These are phyloP conservation scores for Dioctria rufipes DNA, from an alignment of 2,888 invertebrate species.

Conservation along the genomic window DNA sequence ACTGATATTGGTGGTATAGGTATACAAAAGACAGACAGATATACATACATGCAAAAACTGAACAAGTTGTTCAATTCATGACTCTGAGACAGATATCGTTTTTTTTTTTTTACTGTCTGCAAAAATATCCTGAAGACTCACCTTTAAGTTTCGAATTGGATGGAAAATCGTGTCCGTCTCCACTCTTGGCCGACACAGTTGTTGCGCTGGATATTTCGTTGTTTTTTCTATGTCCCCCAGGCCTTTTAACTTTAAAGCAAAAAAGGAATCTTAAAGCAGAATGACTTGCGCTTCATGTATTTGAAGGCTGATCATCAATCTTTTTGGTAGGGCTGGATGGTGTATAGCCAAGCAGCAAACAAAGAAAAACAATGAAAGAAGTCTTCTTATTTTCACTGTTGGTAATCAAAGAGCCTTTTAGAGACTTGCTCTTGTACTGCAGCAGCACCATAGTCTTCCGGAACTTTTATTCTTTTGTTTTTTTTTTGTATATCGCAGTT, in stretches of 20 bases:
- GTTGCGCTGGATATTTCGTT: conserved; percentile 1
- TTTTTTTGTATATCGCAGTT: not conserved
- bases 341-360: too few species aligned
- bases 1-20: not conserved
- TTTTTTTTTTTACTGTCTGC: conserved; percentile 42
- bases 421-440: not conserved
- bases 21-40: too few species aligned
- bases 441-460: conserved; percentile 10
- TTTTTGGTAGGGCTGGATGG: not conserved
- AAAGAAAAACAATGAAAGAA: conserved; percentile 13
- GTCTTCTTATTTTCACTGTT: conserved; percentile 15
- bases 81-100: conserved; percentile 44
- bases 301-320: conserved; percentile 52
- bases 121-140: conserved; percentile 45
- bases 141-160: conserved; percentile 18
- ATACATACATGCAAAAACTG: not conserved
- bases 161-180: conserved; percentile 41
- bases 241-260: not conserved
- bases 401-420: conserved; percentile 1
- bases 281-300: conserved; percentile 50
- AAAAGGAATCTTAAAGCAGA: conserved; percentile 28
- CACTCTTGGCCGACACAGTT: conserved; percentile 9
- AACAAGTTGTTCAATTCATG: conserved; percentile 51
- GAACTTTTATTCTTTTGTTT: not conserved
- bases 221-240: conserved; percentile 26